Percentiles rank a stretch among this genome's conserved stretches.
phyloP scores from a whole-genome alignment of 2,888 invertebrate species.

The Gasteruption jaculator region DNA sequence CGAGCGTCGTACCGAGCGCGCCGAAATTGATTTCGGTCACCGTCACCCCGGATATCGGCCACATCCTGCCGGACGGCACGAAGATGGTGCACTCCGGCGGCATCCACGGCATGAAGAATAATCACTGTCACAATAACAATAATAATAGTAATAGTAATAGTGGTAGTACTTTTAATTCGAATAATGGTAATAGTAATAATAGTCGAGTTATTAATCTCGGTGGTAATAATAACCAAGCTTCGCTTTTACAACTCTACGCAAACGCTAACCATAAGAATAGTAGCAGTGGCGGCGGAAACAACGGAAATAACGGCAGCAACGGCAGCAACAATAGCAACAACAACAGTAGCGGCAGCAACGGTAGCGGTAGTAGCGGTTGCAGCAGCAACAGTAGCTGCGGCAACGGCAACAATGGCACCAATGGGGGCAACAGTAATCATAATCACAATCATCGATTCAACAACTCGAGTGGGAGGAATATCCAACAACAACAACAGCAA shows the following conservation, averaged over 20 bases:
- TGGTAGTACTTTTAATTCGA: conserved; percentile 16
- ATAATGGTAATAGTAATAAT: conserved; percentile 27
- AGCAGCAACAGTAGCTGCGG: conserved; percentile 20
- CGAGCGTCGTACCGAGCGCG: conserved; percentile 35
- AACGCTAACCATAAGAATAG: conserved; percentile 33
- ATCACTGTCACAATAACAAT: conserved; percentile 9
- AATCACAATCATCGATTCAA: conserved; percentile 33
- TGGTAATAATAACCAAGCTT: conserved; percentile 36
- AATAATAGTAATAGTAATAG: conserved; percentile 15
- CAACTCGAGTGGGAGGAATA: conserved; percentile 36
- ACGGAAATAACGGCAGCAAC: conserved; percentile 14
- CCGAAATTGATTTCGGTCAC: conserved; percentile 51
- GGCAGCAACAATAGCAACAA: conserved; percentile 7
- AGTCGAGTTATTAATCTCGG: conserved; percentile 46
- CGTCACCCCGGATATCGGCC: conserved; percentile 53
- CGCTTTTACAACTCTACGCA: conserved; percentile 41
- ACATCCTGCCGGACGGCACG: conserved; percentile 50
- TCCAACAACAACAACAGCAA: no score
- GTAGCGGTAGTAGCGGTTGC: conserved; percentile 19
- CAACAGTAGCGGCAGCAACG: conserved; percentile 17
- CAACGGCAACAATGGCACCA: conserved; percentile 9
- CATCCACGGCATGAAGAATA: conserved; percentile 23
- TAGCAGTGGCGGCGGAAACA: conserved; percentile 18
- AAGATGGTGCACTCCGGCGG: no score
- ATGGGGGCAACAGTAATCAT: conserved; percentile 1